Conservation (phyloP, 2,113 vertebrate species). For the Austrofundulus limnaeus region DNA sequence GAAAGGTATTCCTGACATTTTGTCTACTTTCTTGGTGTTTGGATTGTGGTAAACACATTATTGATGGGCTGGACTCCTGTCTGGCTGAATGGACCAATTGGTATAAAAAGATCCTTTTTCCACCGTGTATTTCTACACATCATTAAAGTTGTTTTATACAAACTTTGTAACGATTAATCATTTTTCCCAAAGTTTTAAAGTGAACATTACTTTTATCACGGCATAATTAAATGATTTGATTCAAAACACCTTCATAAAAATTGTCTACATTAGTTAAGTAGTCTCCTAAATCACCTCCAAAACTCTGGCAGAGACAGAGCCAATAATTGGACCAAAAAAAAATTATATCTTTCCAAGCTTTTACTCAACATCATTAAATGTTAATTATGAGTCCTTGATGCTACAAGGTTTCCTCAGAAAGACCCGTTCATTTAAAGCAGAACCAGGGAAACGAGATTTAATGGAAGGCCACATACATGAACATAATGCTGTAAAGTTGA, state of each 20-base stretch:
- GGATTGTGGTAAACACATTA: conserved; percentile 1
- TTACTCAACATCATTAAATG: conserved; percentile 74
- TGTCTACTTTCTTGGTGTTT: background rate
- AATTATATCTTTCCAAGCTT: conserved; percentile 66
- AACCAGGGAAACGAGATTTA: conserved; percentile 66
- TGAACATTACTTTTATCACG: conserved; percentile 40
- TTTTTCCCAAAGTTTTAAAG: conserved; percentile 33
- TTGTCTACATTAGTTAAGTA: conserved; percentile 65
- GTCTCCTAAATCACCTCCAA: conserved; percentile 64
- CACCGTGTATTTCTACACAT: conserved; percentile 43
- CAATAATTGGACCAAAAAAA: conserved; percentile 72
- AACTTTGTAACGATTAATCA: conserved; percentile 62
- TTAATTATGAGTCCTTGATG: conserved; percentile 67
- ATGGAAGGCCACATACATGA: conserved; percentile 79
- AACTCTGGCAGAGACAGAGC: conserved; percentile 55
- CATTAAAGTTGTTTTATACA: conserved; percentile 72
- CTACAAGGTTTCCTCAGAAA: conserved; percentile 54
- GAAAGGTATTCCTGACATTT: conserved; percentile 22
- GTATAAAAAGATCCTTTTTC: conserved; percentile 42
- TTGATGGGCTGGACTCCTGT: conserved; percentile 13
- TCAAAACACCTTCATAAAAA: conserved; percentile 62
- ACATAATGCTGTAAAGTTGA: conserved; percentile 84
- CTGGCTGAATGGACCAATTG: conserved; percentile 16
- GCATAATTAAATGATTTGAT: conserved; percentile 55
- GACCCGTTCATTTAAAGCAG: conserved; percentile 71